These are phyloP conservation scores for Diogma glabrata DNA, from an alignment of 2,888 invertebrate genomes.

Conservation along the genomic window DNA sequence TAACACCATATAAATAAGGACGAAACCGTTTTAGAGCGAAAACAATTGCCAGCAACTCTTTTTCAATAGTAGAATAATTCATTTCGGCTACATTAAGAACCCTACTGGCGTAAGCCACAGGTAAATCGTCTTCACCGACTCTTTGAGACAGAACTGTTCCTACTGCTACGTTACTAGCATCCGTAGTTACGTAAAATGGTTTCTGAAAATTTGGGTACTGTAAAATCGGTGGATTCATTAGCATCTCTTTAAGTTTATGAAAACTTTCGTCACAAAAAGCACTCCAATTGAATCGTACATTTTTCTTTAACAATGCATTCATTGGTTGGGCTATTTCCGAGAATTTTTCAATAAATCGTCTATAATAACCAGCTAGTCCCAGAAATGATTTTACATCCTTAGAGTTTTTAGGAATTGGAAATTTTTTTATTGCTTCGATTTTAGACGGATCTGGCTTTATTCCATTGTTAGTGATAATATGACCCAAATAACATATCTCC, in stretches of 20 bases:
- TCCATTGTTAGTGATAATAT: no score
- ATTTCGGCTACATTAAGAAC: background rate
- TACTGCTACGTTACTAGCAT: background rate
- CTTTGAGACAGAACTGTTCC: background rate
- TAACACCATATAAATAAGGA: no score
- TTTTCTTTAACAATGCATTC: background rate
- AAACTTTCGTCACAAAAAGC: background rate
- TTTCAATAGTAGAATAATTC: background rate
- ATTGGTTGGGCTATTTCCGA: background rate
- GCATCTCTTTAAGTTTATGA: background rate
- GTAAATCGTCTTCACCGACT: background rate
- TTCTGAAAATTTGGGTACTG: background rate
- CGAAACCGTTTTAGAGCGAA: no score
- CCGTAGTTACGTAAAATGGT: background rate
- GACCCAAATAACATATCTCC: no score
- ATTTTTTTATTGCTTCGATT: background rate
- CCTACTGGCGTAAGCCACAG: background rate
- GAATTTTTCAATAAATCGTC: background rate
- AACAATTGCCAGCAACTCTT: no score
- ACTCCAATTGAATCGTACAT: background rate
- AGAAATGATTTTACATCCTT: slow-evolving; percentile 1
- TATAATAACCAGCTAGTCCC: background rate
- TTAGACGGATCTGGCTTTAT: background rate
- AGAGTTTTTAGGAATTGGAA: background rate
- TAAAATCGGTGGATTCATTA: background rate